phyloP scores from a whole-genome alignment of 2,113 vertebrate genomes.

The Halichoeres trimaculatus region DNA sequence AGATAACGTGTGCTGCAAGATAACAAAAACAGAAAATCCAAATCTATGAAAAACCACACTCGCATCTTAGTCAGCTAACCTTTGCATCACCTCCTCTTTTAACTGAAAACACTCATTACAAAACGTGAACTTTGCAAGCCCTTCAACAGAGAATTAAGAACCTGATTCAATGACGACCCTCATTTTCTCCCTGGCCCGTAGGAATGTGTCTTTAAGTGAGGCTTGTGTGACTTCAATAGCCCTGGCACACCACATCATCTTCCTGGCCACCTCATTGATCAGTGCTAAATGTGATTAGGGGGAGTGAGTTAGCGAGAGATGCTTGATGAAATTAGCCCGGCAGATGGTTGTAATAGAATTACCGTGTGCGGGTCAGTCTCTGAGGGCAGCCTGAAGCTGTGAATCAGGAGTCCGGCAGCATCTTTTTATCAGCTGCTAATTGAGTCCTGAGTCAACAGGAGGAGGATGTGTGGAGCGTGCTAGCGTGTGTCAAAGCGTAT shows the following conservation, averaged over 20 bases:
- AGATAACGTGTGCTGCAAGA: too few relatives aligned
- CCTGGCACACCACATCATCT: slow-evolving; percentile 19
- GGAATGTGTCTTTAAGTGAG: slow-evolving; percentile 22
- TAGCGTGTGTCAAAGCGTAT: slow-evolving; percentile 4
- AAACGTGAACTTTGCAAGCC: neutral
- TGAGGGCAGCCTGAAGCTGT: slow-evolving; percentile 50
- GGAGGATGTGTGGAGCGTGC: slow-evolving; percentile 27
- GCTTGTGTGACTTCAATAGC: slow-evolving; percentile 12
- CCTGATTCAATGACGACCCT: neutral
- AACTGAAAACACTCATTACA: slow-evolving; percentile 3
- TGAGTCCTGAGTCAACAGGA: slow-evolving; percentile 78
- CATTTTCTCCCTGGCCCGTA: neutral
- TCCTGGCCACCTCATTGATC: slow-evolving; percentile 58
- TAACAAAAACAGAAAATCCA: too few relatives aligned
- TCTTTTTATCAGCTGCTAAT: slow-evolving; percentile 76
- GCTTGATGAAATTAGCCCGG: slow-evolving; percentile 74
- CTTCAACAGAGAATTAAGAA: neutral
- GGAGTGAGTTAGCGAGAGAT: slow-evolving; percentile 49
- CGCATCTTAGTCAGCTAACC: too few relatives aligned
- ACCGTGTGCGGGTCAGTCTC: slow-evolving; percentile 48
- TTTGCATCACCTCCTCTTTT: too few relatives aligned
- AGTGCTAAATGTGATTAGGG: slow-evolving; percentile 70
- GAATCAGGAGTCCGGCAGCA: slow-evolving; percentile 53
- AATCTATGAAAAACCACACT: too few relatives aligned
- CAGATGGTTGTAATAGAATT: slow-evolving; percentile 72